These are phyloP conservation scores for Rhopalosiphum nymphaeae DNA, from an alignment of 2,888 invertebrate species.

Conservation along the genomic window DNA sequence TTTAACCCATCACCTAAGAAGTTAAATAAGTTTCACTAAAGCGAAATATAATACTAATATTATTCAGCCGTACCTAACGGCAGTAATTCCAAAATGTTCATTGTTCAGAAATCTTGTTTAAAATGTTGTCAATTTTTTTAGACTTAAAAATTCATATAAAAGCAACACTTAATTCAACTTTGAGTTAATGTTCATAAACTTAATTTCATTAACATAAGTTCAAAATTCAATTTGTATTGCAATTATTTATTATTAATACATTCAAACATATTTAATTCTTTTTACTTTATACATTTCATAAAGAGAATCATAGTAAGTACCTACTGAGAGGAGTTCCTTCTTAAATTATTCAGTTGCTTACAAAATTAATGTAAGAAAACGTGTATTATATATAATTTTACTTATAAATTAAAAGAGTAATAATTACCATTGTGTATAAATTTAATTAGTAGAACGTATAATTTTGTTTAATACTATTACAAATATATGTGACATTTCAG, in stretches of 20 bases:
- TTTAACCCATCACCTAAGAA: background rate
- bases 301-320: background rate
- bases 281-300: background rate
- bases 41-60: background rate
- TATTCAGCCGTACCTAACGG: background rate
- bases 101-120: background rate
- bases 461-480: background rate
- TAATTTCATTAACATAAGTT: background rate
- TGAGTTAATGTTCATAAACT: background rate
- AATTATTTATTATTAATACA: background rate
- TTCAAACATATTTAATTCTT: background rate
- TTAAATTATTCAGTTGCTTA: background rate
- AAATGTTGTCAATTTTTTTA: background rate
- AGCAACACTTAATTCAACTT: background rate
- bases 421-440: background rate
- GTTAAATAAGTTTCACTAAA: background rate
- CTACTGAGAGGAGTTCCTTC: background rate
- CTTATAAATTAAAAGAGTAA: background rate
- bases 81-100: background rate
- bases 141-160: background rate
- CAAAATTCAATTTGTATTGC: background rate
- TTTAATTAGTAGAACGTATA: background rate
- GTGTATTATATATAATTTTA: background rate
- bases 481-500: background rate
- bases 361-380: background rate